Base-by-base conservation (phyloP, 2,113 vertebrate species). In the Passerina amoena region DNA sequence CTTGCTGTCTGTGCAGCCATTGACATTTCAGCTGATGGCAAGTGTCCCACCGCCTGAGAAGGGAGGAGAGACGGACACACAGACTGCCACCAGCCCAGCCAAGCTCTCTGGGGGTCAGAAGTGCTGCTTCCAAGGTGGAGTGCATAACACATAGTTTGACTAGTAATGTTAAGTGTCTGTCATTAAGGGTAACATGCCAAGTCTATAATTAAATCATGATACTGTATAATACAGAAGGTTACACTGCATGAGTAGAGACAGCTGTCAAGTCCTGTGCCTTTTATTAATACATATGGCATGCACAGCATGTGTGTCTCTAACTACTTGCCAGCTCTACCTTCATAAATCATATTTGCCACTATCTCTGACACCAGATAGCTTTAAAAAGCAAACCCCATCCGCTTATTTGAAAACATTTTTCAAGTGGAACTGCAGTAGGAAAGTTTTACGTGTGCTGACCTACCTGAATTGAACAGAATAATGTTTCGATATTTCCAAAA, bases 161-260 rank as follows among this genome's bases (percentile, higher is more conserved):
- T 92, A 82, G 91, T 94, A 95, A 94, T 75, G 88, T 93, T 97
- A 96, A 97, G 89, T 92, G 77, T 93, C 93, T 97, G 88, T 97
- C 94, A 96, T 95, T 96, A 92, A 75, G 88, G 77, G 94, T 87
- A 88, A 77, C 82, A 86, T 97, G 95, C 88, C 86, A 90, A 95
- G 73, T 96, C 96, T 97, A 97, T 96, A 96, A 97, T 97, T 96
- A 97, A 97, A 96, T 97, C 96, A 54, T 96, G 95, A 92, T 96
- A 96, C 89, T 89, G 76, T 97, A 97, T 96, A 96, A 97, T 92
- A 95, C 78, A 96, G 90, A 96, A 97, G 88, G 92, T 94, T 95
- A 97, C 85, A 64, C 79, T 87, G 90, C 90, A 86, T 86, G 87
- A 79, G 84, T 59, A 79, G 90, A 95, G 86, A 96, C 92, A 97